phyloP scores from a whole-genome alignment of 2,888 invertebrate genomes.

The Cerastoderma edule region DNA sequence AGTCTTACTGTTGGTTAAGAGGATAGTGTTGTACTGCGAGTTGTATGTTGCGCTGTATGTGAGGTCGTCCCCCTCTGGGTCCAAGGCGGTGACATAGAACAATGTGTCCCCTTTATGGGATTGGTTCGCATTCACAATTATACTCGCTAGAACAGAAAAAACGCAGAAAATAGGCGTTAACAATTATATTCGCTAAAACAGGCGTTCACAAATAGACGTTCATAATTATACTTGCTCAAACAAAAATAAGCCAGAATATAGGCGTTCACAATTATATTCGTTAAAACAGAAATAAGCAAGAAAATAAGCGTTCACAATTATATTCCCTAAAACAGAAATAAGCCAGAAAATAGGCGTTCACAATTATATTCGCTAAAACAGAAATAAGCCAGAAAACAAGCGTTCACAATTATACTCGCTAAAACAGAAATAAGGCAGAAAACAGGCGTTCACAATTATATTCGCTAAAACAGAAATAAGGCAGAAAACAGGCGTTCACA shows the following conservation, averaged over 20 bases:
- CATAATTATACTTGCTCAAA: no score
- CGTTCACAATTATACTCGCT: constrained; percentile 48
- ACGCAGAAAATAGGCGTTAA: no score
- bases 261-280: constrained; percentile 45
- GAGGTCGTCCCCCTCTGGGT: constrained; percentile 56
- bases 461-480: constrained; percentile 35
- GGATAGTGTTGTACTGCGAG: no score
- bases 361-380: constrained; percentile 41
- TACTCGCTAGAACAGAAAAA: constrained; percentile 36
- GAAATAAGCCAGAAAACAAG: no score
- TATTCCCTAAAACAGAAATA: constrained; percentile 36
- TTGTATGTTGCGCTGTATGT: constrained; percentile 31
- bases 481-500: no score
- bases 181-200: constrained; percentile 41
- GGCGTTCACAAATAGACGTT: no score
- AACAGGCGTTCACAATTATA: constrained; percentile 46
- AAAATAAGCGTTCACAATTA: constrained; percentile 48
- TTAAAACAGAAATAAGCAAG: constrained; percentile 32
- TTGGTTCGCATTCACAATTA: constrained; percentile 42
- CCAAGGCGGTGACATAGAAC: constrained; percentile 52
- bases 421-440: constrained; percentile 16
- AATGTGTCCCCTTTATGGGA: constrained; percentile 47
- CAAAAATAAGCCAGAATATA: no score
- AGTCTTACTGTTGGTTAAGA: no score
- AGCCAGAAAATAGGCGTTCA: no score